These are phyloP conservation scores for Schizaphis graminum DNA, from an alignment of 2,888 invertebrate species.

Conservation along the genomic window DNA sequence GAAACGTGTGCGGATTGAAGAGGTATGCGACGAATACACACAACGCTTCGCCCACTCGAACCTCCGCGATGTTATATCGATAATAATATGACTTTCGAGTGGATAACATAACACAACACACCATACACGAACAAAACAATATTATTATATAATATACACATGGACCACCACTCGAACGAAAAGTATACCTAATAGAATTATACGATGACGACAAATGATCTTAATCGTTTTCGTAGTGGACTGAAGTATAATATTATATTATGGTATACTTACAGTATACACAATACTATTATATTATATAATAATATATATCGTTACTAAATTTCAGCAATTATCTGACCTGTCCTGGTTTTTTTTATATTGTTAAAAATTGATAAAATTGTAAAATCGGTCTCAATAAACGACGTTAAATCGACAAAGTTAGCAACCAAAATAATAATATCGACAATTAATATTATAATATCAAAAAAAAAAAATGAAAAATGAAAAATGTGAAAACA, in stretches of 20 bases:
- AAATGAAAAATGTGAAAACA: not conserved
- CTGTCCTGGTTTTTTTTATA: not conserved
- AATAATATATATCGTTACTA: not conserved
- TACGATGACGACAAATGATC: not conserved
- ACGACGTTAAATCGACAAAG: not conserved
- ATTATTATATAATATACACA: constrained; percentile 1
- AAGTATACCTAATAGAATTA: not conserved
- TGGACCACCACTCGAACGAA: constrained; percentile 13
- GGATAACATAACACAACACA: constrained; percentile 38
- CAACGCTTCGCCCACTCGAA: constrained; percentile 53
- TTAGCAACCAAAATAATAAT: not conserved
- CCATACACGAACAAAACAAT: constrained; percentile 13
- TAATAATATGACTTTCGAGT: constrained; percentile 52
- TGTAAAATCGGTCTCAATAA: not conserved
- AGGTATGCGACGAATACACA: constrained; percentile 15
- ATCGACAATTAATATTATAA: not conserved
- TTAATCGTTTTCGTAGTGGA: not conserved
- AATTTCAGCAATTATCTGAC: not conserved
- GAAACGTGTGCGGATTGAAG: constrained; percentile 8
- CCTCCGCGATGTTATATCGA: constrained; percentile 19
- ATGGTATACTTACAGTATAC: not conserved
- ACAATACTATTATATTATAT: not conserved
- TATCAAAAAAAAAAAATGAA: no score
- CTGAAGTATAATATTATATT: not conserved
- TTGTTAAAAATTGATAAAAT: not conserved